Evolutionary conservation across 1,140 invertebrate species (phyloP).

Genomic region (Heliconius nattereri): DNA sequence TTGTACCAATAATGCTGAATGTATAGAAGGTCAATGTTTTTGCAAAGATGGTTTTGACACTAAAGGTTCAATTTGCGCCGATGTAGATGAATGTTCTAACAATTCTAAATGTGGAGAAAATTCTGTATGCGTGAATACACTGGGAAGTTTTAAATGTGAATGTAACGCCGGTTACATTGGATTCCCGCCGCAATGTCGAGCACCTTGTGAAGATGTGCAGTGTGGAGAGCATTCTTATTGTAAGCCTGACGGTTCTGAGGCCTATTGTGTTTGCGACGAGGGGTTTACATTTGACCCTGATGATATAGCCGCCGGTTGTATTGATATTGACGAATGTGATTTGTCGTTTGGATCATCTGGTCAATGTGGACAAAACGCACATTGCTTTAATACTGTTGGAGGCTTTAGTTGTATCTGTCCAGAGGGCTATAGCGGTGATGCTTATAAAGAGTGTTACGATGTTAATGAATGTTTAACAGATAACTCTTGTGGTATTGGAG

Average conservation of each 20-base stretch:
- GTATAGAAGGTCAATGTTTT: constrained; percentile 93
- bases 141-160: constrained; percentile 92
- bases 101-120: constrained; percentile 88
- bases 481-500: constrained; percentile 88
- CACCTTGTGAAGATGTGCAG: constrained; percentile 94
- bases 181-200: constrained; percentile 92
- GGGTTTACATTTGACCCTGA: constrained; percentile 95
- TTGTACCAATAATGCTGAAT: constrained; percentile 95
- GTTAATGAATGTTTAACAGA: constrained; percentile 89
- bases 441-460: constrained; percentile 89
- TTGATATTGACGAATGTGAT: constrained; percentile 97
- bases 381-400: constrained; percentile 91
- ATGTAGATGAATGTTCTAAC: constrained; percentile 92
- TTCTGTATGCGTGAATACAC: constrained; percentile 91
- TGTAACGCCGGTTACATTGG: constrained; percentile 93
- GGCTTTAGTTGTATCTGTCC: constrained; percentile 89
- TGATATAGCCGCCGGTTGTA: constrained; percentile 93
- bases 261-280: constrained; percentile 95
- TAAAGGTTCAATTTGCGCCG: constrained; percentile 88
- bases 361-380: constrained; percentile 90
- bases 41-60: constrained; percentile 94
- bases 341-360: constrained; percentile 87
- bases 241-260: constrained; percentile 92
- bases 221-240: constrained; percentile 94
- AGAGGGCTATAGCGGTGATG: constrained; percentile 90